Conservation (phyloP, 1,140 invertebrate species). For the Araneus ventricosus region DNA sequence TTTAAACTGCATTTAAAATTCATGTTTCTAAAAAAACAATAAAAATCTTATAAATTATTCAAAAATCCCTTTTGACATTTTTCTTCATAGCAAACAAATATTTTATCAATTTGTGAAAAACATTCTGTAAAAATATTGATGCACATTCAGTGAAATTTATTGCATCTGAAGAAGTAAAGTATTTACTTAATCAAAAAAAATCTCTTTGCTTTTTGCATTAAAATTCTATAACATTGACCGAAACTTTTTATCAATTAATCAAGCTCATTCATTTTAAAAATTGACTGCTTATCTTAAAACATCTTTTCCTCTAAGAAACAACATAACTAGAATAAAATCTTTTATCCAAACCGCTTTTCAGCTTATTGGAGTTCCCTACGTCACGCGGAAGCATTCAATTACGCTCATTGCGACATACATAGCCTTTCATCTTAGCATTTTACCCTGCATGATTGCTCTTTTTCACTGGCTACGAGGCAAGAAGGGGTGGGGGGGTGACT, state of each 20-base stretch:
- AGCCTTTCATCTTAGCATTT: background rate
- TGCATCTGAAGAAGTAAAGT: background rate
- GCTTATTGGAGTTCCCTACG: slow-evolving; percentile 25
- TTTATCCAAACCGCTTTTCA: slow-evolving; percentile 28
- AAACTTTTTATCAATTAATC: slow-evolving; percentile 46
- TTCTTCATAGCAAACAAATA: no score
- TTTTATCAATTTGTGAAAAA: no score
- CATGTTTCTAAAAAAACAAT: no score
- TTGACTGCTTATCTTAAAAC: background rate
- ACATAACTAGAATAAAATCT: background rate
- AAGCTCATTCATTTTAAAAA: slow-evolving; percentile 24
- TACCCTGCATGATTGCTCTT: background rate
- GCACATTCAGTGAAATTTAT: background rate
- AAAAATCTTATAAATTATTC: no score
- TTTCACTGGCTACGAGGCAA: background rate
- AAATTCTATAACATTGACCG: slow-evolving; percentile 1
- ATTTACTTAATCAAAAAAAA: background rate
- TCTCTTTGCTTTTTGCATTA: background rate
- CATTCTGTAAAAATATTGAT: background rate
- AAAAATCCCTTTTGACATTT: no score
- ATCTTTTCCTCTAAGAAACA: background rate
- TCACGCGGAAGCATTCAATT: background rate
- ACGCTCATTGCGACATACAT: background rate
- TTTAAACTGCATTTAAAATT: no score
- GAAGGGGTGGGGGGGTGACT: background rate